These are phyloP conservation scores for Allolobophora icterica DNA, from an alignment of 2,888 invertebrate genomes.

Conservation along the genomic window DNA sequence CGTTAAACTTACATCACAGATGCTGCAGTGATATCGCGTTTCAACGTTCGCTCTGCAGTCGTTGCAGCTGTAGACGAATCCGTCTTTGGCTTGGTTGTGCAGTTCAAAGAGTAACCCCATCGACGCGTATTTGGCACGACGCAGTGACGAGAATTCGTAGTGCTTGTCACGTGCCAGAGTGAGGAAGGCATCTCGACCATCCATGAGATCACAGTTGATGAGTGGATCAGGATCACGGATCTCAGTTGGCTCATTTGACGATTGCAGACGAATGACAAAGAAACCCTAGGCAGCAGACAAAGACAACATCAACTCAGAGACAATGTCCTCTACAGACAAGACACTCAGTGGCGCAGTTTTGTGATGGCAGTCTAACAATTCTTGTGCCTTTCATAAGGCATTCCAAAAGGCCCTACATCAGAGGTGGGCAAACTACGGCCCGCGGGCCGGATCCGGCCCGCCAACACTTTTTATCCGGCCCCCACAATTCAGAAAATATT, in stretches of 20 bases:
- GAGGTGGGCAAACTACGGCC: no score
- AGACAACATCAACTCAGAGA: not conserved
- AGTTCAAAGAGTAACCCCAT: slow-evolving; percentile 97
- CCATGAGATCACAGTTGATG: slow-evolving; percentile 97
- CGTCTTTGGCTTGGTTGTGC: slow-evolving; percentile 96
- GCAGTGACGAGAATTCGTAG: slow-evolving; percentile 94
- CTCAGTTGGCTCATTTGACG: slow-evolving; percentile 79
- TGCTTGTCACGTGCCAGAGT: slow-evolving; percentile 96
- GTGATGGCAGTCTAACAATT: no score
- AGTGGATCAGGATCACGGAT: slow-evolving; percentile 96
- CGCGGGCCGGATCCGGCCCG: no score
- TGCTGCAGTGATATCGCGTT: slow-evolving; percentile 90
- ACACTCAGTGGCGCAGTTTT: no score
- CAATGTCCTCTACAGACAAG: no score
- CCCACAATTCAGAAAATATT: no score
- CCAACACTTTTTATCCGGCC: no score
- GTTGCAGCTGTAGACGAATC: slow-evolving; percentile 98
- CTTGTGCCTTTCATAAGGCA: no score
- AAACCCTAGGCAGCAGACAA: slow-evolving; percentile 76
- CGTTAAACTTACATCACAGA: slow-evolving; percentile 82
- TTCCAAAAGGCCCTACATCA: no score
- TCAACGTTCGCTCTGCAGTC: slow-evolving; percentile 93
- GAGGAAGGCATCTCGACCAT: slow-evolving; percentile 97
- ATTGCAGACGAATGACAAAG: slow-evolving; percentile 97
- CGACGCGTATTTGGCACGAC: slow-evolving; percentile 93